These are phyloP conservation scores for Metalampra italica DNA, from an alignment of 2,888 invertebrate species.

Conservation along the genomic window DNA sequence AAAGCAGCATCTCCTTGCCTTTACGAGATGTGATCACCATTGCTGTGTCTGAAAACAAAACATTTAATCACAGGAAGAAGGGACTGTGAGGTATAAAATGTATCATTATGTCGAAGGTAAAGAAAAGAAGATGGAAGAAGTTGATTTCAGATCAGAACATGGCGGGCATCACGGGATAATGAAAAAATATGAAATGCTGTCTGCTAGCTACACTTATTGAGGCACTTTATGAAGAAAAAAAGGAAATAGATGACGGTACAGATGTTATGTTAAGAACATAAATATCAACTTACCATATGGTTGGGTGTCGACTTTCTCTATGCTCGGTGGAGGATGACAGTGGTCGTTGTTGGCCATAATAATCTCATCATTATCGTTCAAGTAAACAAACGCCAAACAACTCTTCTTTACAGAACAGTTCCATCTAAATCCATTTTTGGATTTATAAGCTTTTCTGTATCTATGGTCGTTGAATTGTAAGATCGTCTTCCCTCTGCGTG, in stretches of 20 bases:
- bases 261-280: too few species aligned
- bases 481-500: conserved; percentile 43
- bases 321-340: conserved; percentile 28
- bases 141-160: too few species aligned
- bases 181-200: too few species aligned
- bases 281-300: conserved; percentile 29
- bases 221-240: too few species aligned
- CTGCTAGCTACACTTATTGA: too few species aligned
- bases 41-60: conserved; percentile 43
- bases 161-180: too few species aligned
- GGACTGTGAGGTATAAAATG: too few species aligned
- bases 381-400: conserved; percentile 47
- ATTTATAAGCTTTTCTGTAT: conserved; percentile 47
- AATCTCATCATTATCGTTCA: conserved; percentile 53
- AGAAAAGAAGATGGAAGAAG: too few species aligned
- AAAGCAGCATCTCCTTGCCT: conserved; percentile 64
- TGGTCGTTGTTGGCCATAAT: conserved; percentile 43
- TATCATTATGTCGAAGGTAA: too few species aligned
- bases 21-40: conserved; percentile 63
- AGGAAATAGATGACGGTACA: too few species aligned
- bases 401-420: conserved; percentile 44
- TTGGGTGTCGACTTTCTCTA: conserved; percentile 23
- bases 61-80: background rate
- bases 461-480: conserved; percentile 49
- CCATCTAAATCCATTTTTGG: conserved; percentile 52